Percentiles rank a stretch among this genome's conserved stretches.
Evolutionary conservation across 2,888 invertebrate species (phyloP).

Genomic region (Coelinius sp.): DNA sequence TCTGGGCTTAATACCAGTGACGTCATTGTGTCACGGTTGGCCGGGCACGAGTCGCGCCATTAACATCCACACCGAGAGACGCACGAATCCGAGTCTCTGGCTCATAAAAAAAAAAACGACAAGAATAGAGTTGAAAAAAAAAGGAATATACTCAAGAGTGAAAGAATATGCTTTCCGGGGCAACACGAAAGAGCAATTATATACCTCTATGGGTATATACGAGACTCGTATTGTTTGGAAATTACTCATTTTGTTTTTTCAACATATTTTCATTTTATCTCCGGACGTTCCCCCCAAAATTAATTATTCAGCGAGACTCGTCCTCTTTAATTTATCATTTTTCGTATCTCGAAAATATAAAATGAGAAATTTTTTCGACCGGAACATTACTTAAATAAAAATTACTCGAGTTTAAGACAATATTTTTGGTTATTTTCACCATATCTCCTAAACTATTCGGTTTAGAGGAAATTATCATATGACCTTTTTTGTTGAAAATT

Average conservation of each 20-base stretch:
- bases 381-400: no score
- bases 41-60: conserved; percentile 65
- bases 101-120: conserved; percentile 35
- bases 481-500: no score
- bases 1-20: conserved; percentile 56
- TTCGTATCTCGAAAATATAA: background rate
- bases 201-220: conserved; percentile 22
- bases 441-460: no score
- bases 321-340: background rate
- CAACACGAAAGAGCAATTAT: conserved; percentile 47
- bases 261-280: background rate
- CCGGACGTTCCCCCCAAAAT: background rate
- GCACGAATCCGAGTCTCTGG: conserved; percentile 29
- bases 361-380: no score
- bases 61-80: conserved; percentile 53
- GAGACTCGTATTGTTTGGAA: conserved; percentile 42
- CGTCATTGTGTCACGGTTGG: conserved; percentile 68
- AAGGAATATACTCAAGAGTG: conserved; percentile 19
- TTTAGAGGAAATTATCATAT: no score
- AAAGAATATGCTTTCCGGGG: conserved; percentile 25
- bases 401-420: no score
- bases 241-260: conserved; percentile 37
- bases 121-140: conserved; percentile 30
- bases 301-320: background rate
- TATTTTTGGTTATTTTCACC: no score